Base-by-base conservation (phyloP, 2,797 vertebrate species). In the Bufotes viridis region DNA sequence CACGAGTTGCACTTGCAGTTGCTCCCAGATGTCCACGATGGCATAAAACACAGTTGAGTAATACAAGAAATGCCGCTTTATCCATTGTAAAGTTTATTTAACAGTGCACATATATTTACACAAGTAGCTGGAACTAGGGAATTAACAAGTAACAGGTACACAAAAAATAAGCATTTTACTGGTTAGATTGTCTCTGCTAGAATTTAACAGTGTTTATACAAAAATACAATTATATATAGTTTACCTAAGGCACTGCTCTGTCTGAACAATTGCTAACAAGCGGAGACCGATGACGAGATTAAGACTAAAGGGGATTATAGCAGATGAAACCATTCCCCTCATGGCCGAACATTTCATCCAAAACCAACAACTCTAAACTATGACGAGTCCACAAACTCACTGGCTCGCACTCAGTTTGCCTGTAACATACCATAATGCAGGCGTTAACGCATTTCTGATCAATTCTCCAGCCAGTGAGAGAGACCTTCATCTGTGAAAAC, bases 1-100 rank as follows among this genome's bases (percentile, higher is more conserved):
- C 42, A 42, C 42, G 42, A 6, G 42, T 42, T 42, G 42, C 42
- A 5, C 42, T 42, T 42, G 42, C 42, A 42, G 42, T 42, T 42
- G 42, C 42, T 42, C 42, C 42, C 42, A 5, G 42, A 42, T 42
- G 42, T 42, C 42, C 42, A 42, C 42, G 42, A 42, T 42, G 42
- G 42, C 42, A 42, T 42, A 42, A 42, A 42, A 42, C 20, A 12
- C 42, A 53, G 6, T 78, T 24, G 0, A 49, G 29, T 51, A 49
- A 7, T 10, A 17, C 22, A 63, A 49, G 12, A 81, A 22, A 29
- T 18, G 3, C n/a, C 86, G 26, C 78, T 79, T 91, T 92, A 94
- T 95, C 92, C 94, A 94, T 93, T 95, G 94, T 93, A 96, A 97
- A 95, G 95, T 98, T 97, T 97, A 98, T 97, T 97, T 95, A 93